phyloP scores from a whole-genome alignment of 2,113 vertebrate genomes.

The Gymnorhina tibicen region DNA sequence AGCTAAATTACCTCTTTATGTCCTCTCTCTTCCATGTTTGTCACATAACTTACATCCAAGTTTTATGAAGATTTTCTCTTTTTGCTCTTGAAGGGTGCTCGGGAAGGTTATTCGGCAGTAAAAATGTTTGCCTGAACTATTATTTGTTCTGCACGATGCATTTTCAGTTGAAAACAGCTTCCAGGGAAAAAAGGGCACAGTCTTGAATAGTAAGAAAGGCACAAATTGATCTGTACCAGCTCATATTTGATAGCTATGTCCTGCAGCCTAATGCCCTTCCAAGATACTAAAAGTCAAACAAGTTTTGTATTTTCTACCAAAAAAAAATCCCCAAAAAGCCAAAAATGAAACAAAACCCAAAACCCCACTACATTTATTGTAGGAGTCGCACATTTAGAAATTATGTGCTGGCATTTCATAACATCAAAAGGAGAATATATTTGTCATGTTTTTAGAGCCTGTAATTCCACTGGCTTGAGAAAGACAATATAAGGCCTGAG shows the following conservation, averaged over 20 bases:
- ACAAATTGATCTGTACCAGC: not conserved
- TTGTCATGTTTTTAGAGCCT: not conserved
- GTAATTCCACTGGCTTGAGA: not conserved
- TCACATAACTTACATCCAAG: not conserved
- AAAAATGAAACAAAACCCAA: not conserved
- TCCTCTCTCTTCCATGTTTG: not conserved
- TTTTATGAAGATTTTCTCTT: not conserved
- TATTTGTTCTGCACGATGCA: not conserved
- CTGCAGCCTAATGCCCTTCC: not conserved
- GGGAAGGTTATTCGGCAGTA: not conserved
- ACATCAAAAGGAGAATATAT: not conserved
- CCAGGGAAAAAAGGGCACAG: not conserved
- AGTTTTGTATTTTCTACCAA: not conserved
- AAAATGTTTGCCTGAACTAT: not conserved
- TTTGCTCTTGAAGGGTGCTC: not conserved
- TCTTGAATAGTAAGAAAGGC: not conserved
- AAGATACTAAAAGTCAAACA: not conserved
- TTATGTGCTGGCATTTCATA: not conserved
- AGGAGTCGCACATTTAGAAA: not conserved
- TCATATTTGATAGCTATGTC: not conserved
- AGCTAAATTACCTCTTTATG: not conserved
- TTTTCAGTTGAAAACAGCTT: not conserved
- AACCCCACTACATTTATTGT: fast-evolving
- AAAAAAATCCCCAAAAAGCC: not conserved
- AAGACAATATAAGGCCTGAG: not conserved